Percentiles rank a stretch among this genome's conserved stretches.
These are phyloP conservation scores for Syritta pipiens DNA, from an alignment of 2,888 invertebrate genomes.

Conservation along the genomic window DNA sequence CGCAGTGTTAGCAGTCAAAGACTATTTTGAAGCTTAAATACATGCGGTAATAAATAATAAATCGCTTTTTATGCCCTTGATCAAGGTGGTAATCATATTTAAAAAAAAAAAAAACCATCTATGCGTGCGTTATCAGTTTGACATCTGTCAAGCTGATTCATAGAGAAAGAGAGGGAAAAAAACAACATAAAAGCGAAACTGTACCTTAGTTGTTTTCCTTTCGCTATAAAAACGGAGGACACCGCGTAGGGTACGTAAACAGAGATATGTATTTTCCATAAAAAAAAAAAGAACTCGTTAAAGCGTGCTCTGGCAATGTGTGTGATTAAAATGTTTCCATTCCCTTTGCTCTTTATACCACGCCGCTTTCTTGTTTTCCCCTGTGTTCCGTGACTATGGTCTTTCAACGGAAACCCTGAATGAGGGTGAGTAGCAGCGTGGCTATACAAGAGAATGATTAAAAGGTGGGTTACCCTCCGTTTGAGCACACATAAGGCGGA, in stretches of 20 bases:
- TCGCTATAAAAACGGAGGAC: constrained; percentile 22
- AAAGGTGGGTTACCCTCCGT: constrained; percentile 27
- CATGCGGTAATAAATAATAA: not conserved
- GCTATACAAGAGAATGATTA: constrained; percentile 29
- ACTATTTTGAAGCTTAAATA: not conserved
- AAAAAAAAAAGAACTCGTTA: constrained; percentile 26
- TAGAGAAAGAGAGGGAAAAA: not conserved
- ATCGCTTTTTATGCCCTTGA: constrained; percentile 35
- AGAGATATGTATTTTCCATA: constrained; percentile 22
- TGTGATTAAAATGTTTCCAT: constrained; percentile 28
- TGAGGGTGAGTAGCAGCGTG: constrained; percentile 38
- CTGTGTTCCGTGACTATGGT: constrained; percentile 23
- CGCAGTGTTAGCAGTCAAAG: not conserved
- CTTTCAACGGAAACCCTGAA: constrained; percentile 20
- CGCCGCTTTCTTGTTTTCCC: constrained; percentile 4
- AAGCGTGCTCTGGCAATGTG: constrained; percentile 26
- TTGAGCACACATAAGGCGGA: not conserved
- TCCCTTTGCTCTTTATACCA: not conserved
- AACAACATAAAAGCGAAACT: constrained; percentile 43
- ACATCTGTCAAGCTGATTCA: constrained; percentile 43
- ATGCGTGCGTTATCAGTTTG: constrained; percentile 25
- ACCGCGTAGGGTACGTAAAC: constrained; percentile 12
- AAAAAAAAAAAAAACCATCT: not conserved
- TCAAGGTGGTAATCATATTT: constrained; percentile 45
- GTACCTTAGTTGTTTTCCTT: constrained; percentile 34